phyloP scores from a whole-genome alignment of 2,113 vertebrate species.

The Dasyornis broadbenti region DNA sequence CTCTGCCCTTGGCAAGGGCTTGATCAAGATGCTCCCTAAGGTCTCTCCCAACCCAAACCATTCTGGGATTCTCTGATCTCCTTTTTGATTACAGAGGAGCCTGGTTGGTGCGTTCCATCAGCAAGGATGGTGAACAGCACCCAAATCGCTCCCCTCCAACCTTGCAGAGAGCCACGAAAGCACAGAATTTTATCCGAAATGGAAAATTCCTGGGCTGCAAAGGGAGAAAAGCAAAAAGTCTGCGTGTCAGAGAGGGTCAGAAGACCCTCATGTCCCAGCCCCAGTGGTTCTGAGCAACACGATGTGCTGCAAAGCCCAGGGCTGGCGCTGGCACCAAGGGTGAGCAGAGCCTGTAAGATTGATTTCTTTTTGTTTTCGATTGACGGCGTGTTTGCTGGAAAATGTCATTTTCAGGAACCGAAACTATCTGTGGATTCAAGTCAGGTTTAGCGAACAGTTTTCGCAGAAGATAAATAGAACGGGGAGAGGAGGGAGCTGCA shows the following conservation, averaged over 20 bases:
- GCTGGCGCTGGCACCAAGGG: not conserved
- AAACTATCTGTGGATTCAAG: constrained; percentile 46
- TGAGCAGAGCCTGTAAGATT: not conserved
- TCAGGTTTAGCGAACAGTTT: constrained; percentile 44
- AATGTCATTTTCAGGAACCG: constrained; percentile 12
- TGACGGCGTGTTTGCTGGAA: not conserved
- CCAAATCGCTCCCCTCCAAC: accelerated
- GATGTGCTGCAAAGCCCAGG: not conserved
- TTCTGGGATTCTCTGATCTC: not conserved
- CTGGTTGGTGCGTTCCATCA: not conserved
- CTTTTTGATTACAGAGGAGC: not conserved
- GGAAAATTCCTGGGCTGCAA: not conserved
- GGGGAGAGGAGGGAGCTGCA: constrained; percentile 28
- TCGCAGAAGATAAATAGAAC: constrained; percentile 42
- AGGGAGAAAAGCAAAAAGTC: not conserved
- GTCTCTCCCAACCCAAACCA: not conserved
- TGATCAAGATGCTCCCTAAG: not conserved
- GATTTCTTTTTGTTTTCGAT: not conserved
- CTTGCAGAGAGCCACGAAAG: not conserved
- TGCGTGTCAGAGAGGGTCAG: accelerated
- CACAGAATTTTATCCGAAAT: accelerated
- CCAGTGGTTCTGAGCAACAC: not conserved
- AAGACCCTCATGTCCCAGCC: not conserved
- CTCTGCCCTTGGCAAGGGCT: accelerated
- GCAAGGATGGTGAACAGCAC: accelerated